Base-by-base conservation (phyloP, 1,140 invertebrate species). In the Drosophila dunni region DNA sequence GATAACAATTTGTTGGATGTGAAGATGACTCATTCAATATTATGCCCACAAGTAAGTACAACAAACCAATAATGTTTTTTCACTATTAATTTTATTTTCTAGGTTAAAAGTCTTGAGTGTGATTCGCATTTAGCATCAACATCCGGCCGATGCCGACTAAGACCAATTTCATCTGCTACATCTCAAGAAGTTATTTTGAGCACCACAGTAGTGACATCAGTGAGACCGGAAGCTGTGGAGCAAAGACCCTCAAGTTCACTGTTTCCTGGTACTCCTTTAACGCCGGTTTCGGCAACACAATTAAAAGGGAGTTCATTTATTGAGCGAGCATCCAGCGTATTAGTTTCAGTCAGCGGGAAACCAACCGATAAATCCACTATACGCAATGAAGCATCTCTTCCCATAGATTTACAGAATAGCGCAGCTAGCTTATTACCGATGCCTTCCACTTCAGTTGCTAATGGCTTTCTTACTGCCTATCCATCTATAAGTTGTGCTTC, bases 401-500 rank as follows among this genome's bases (percentile, higher is more conserved):
- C 74, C 38, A 50, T 75, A 7, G 70, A 81, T 50, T 61, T 75
- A n/a, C 53, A 79, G 9, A 86, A 82, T 29, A 71, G 15, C 17
- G 45, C 70, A 50, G 69, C 62, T 54, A 44, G 58, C 7, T 17
- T 56, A 46, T 8, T 50, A 11, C 40, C 64, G 7, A 51, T 62
- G 33, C 40, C 62, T 9, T 50, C 48, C 13, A 65, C 60, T 66
- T 13, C 61, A 29, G 57, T 78, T 44, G 60, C 74, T 3, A 90
- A 91, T 71, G 86, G 86, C 36, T 82, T 80, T n/a, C 45, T 81
- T 11, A 33, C 67, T 57, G 78, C 57, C 24, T 89, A 73, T 57
- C 50, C 83, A 17, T 42, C 83, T 1, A 60, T 67, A 0, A 74
- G 42, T 17, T 54, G 44, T 29, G 8, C 51, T 7, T 45, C 84